phyloP scores from a whole-genome alignment of 2,888 invertebrate species.

The Rhabditophanes sp. region DNA sequence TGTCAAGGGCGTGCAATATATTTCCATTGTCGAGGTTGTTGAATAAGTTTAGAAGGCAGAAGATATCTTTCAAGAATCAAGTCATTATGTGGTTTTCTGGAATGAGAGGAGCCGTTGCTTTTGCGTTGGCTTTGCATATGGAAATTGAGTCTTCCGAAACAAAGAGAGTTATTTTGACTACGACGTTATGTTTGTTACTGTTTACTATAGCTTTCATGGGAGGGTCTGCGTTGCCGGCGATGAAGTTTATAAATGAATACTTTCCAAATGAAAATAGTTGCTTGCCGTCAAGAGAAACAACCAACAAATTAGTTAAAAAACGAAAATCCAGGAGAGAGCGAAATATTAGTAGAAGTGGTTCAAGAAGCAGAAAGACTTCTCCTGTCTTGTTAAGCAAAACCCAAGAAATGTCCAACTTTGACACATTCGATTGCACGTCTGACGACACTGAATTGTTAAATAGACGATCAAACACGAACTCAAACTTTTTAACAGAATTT shows the following conservation, averaged over 20 bases:
- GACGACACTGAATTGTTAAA: conserved; percentile 1
- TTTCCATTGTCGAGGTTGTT: conserved; percentile 81
- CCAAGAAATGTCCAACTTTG: conserved; percentile 64
- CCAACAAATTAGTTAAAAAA: background rate
- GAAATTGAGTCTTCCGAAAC: conserved; percentile 75
- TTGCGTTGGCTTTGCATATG: conserved; percentile 84
- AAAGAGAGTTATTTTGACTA: conserved; percentile 85
- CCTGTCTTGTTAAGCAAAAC: conserved; percentile 65
- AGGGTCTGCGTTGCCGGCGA: conserved; percentile 87
- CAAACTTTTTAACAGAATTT: conserved; percentile 15
- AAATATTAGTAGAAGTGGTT: too few species aligned
- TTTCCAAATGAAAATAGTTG: conserved; percentile 1
- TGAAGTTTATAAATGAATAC: conserved; percentile 52
- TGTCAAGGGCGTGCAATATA: conserved; percentile 87
- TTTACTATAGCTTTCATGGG: conserved; percentile 87
- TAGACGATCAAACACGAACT: conserved; percentile 9
- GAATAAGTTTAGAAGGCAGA: conserved; percentile 83
- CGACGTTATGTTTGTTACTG: conserved; percentile 87
- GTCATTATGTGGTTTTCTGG: conserved; percentile 99
- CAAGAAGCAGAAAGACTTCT: conserved; percentile 10
- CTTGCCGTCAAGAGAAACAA: background rate
- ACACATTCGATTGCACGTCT: conserved; percentile 1
- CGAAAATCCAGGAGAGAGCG: too few species aligned
- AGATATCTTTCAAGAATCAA: conserved; percentile 75
- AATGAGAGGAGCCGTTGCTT: conserved; percentile 86